A percentile compares a stretch with the other conserved stretches of the same genome.
These are phyloP conservation scores for Hyles lineata DNA, from an alignment of 2,888 invertebrate species.

Conservation along the genomic window DNA sequence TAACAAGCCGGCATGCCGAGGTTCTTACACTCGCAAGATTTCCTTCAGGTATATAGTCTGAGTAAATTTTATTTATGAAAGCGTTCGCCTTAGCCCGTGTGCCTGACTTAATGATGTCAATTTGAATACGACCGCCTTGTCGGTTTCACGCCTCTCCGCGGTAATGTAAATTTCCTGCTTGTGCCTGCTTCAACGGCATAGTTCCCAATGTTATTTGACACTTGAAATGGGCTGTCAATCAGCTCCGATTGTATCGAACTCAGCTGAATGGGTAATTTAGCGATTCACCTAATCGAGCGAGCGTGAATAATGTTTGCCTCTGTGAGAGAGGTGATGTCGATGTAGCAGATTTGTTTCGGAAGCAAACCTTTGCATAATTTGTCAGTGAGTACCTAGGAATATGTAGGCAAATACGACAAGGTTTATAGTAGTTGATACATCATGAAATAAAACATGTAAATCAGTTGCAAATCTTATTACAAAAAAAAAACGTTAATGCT, in stretches of 20 bases:
- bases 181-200: conserved; percentile 55
- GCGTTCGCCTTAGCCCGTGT: conserved; percentile 53
- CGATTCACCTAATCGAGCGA: neutral
- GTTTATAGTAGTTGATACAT: too few relatives aligned
- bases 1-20: conserved; percentile 31
- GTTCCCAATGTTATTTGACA: conserved; percentile 67
- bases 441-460: too few relatives aligned
- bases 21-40: conserved; percentile 20
- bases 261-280: conserved; percentile 43
- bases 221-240: conserved; percentile 68
- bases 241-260: conserved; percentile 51
- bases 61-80: conserved; percentile 47
- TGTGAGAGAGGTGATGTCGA: neutral
- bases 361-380: neutral
- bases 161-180: conserved; percentile 67
- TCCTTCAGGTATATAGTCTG: conserved; percentile 22
- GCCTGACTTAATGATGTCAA: conserved; percentile 68
- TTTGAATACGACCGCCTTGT: conserved; percentile 69
- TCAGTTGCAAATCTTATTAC: too few relatives aligned
- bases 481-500: too few relatives aligned
- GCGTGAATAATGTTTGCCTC: neutral
- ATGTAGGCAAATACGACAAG: too few relatives aligned
- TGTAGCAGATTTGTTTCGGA: neutral
- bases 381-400: too few relatives aligned
- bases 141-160: conserved; percentile 56